A percentile compares a stretch with the other conserved stretches of the same genome.
Conservation (phyloP, 2,888 invertebrate genomes). For the Erpobdella octoculata region DNA sequence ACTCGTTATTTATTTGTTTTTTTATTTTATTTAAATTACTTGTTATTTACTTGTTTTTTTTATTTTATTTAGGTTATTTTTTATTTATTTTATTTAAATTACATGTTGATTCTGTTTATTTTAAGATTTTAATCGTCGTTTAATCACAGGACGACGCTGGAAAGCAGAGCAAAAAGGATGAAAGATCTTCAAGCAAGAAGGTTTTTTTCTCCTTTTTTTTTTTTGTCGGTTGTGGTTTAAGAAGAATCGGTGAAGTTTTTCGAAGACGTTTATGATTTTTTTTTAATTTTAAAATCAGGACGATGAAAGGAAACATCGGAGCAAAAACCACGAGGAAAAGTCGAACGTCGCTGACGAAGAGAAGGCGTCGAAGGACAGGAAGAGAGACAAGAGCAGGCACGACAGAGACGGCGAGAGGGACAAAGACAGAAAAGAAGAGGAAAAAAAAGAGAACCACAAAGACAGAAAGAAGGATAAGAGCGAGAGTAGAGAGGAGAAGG, state of each 20-base stretch:
- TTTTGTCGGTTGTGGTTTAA: too few species aligned
- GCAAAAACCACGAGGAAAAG: background rate
- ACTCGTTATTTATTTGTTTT: too few species aligned
- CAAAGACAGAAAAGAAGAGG: background rate
- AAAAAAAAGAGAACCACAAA: background rate
- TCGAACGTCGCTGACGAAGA: background rate
- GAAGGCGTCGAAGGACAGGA: background rate
- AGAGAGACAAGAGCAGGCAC: constrained; percentile 20
- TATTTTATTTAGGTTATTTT: too few species aligned
- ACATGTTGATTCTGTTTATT: too few species aligned
- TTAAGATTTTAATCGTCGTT: background rate
- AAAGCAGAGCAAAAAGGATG: background rate
- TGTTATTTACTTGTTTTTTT: too few species aligned
- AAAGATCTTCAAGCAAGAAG: background rate
- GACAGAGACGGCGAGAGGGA: background rate
- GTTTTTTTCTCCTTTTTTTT: too few species aligned
- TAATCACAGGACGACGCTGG: background rate
- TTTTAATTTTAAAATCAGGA: background rate
- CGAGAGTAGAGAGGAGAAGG: constrained; percentile 28
- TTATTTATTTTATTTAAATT: too few species aligned
- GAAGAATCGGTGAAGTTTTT: too few species aligned
- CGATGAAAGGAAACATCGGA: background rate
- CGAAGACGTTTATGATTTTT: background rate
- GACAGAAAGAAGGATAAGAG: constrained; percentile 3
- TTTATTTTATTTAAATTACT: too few species aligned